Evolutionary conservation across 2,113 vertebrate species (phyloP).

Genomic region (Oxygymnocypris stewartii): DNA sequence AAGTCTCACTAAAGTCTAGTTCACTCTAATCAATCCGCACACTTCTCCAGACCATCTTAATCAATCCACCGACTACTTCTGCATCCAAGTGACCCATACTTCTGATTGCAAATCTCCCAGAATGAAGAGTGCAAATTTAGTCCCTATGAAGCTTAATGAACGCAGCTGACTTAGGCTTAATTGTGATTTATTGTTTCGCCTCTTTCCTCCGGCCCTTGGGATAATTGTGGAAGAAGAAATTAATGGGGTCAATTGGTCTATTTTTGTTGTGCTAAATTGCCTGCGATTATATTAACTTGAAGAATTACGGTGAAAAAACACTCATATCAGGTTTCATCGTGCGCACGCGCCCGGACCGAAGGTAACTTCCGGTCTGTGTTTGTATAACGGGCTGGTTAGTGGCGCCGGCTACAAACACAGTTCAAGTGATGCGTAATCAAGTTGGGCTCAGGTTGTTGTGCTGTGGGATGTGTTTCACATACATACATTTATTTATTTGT

Average conservation of each 20-base stretch:
- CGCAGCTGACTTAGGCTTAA: conserved; percentile 54
- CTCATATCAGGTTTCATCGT: no score
- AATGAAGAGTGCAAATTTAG: conserved; percentile 31
- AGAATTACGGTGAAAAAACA: no score
- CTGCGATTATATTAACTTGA: no score
- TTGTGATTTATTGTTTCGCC: conserved; percentile 58
- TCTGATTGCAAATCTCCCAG: conserved; percentile 42
- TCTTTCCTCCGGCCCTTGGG: conserved; percentile 39
- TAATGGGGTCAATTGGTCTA: conserved; percentile 61
- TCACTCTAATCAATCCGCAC: conserved; percentile 9
- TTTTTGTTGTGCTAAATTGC: conserved; percentile 59
- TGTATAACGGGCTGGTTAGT: no score
- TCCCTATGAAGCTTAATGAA: conserved; percentile 49
- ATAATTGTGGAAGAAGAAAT: conserved; percentile 57
- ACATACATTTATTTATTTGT: no score
- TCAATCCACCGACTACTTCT: conserved; percentile 23
- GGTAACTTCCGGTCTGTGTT: no score
- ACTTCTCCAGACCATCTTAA: neutral
- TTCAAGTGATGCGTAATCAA: no score
- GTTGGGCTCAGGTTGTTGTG: no score
- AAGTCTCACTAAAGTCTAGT: neutral
- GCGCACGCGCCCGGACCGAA: no score
- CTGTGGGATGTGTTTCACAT: no score
- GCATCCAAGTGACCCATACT: conserved; percentile 30
- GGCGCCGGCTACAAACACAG: no score